Percentiles rank a stretch among this genome's conserved stretches.
Evolutionary conservation across 2,888 invertebrate species (phyloP).

Genomic region (Petrolisthes cinctipes): DNA sequence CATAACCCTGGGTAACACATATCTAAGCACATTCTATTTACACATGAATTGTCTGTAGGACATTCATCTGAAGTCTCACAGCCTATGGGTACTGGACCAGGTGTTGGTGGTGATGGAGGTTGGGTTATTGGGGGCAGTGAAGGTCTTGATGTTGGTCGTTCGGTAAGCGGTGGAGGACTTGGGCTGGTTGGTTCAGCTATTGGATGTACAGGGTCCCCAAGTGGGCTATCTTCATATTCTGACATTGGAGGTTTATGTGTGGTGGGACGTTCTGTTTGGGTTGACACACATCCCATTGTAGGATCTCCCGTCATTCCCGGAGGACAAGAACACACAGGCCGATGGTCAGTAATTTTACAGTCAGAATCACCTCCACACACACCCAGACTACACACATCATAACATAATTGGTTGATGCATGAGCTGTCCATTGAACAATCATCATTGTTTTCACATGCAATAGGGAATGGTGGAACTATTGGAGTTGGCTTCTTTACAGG

Average conservation of each 20-base stretch:
- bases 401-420: constrained; percentile 54
- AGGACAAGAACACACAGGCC: constrained; percentile 78
- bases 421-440: constrained; percentile 55
- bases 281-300: constrained; percentile 70
- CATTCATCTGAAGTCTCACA: constrained; percentile 58
- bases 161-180: constrained; percentile 33
- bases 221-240: constrained; percentile 1
- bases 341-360: constrained; percentile 67
- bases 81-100: constrained; percentile 53
- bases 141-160: constrained; percentile 40
- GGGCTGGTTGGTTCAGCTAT: constrained; percentile 30
- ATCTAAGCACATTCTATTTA: constrained; percentile 69
- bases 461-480: constrained; percentile 70
- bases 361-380: constrained; percentile 69
- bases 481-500: constrained; percentile 47
- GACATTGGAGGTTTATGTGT: constrained; percentile 20
- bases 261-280: constrained; percentile 32
- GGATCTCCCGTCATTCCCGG: constrained; percentile 86
- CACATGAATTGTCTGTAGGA: constrained; percentile 55
- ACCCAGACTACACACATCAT: constrained; percentile 70
- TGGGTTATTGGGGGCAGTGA: constrained; percentile 31
- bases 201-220: constrained; percentile 29
- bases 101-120: constrained; percentile 45
- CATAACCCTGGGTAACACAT: constrained; percentile 80
- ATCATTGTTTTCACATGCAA: constrained; percentile 71